These are phyloP conservation scores for Ariopsis seemanni DNA, from an alignment of 2,113 vertebrate genomes.

Conservation along the genomic window DNA sequence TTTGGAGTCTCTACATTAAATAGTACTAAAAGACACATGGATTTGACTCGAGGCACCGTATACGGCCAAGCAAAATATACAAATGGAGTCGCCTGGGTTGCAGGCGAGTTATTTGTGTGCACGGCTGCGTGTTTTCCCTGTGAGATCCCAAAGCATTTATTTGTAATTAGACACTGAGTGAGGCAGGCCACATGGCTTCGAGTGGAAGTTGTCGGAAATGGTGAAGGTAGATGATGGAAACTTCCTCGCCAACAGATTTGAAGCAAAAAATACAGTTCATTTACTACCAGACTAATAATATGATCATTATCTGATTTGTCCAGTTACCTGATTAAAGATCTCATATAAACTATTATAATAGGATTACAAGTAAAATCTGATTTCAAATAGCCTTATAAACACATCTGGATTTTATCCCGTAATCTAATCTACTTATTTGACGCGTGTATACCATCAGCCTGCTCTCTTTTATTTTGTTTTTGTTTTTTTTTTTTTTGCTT, in stretches of 20 bases:
- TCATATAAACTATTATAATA: not conserved
- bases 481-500: not conserved
- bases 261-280: not conserved
- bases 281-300: not conserved
- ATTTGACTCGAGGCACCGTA: constrained; percentile 71
- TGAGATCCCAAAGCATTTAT: constrained; percentile 48
- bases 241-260: constrained; percentile 9
- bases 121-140: constrained; percentile 72
- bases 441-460: not conserved
- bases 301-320: not conserved
- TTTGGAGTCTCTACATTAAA: constrained; percentile 85
- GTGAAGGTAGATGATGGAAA: constrained; percentile 16
- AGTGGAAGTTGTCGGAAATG: constrained; percentile 12
- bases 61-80: constrained; percentile 88
- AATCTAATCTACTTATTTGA: not conserved
- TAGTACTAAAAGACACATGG: constrained; percentile 81
- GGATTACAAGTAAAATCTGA: not conserved
- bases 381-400: not conserved
- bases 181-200: not conserved
- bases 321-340: not conserved
- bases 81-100: constrained; percentile 78
- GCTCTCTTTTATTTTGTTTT: not conserved
- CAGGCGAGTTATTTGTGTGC: constrained; percentile 84
- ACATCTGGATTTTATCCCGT: not conserved
- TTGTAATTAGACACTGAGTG: constrained; percentile 39